phyloP scores from a whole-genome alignment of 2,113 vertebrate species.

The Strigops habroptila region DNA sequence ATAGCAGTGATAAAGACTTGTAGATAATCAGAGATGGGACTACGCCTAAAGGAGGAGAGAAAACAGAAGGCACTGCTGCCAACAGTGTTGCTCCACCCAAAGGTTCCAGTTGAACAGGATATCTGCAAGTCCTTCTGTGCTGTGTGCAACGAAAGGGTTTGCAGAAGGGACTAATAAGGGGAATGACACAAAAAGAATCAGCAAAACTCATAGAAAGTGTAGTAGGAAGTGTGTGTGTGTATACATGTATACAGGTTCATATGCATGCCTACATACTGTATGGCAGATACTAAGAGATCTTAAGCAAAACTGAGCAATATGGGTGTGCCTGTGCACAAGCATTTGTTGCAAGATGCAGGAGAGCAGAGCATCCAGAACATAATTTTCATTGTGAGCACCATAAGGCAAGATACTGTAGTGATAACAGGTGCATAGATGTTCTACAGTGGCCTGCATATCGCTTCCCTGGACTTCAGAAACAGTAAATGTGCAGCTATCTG shows the following conservation, averaged over 20 bases:
- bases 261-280: not conserved
- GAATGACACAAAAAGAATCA: not conserved
- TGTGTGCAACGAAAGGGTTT: not conserved
- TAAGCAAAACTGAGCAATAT: not conserved
- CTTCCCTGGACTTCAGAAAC: not conserved
- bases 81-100: not conserved
- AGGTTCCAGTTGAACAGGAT: conserved; percentile 46
- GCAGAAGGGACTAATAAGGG: not conserved
- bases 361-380: not conserved
- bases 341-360: not conserved
- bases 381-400: not conserved
- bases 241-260: no score
- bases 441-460: not conserved
- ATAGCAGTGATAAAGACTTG: conserved; percentile 18
- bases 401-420: not conserved
- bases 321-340: not conserved
- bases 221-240: not conserved
- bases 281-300: not conserved
- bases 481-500: not conserved
- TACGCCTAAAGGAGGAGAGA: conserved; percentile 45
- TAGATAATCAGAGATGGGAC: conserved; percentile 38
- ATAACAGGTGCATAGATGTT: not conserved
- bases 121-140: not conserved
- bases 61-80: conserved; percentile 4
- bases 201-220: not conserved